A percentile compares a stretch with the other conserved stretches of the same genome.
Evolutionary conservation across 2,113 vertebrate genomes (phyloP).

Genomic region (Heterotis niloticus): DNA sequence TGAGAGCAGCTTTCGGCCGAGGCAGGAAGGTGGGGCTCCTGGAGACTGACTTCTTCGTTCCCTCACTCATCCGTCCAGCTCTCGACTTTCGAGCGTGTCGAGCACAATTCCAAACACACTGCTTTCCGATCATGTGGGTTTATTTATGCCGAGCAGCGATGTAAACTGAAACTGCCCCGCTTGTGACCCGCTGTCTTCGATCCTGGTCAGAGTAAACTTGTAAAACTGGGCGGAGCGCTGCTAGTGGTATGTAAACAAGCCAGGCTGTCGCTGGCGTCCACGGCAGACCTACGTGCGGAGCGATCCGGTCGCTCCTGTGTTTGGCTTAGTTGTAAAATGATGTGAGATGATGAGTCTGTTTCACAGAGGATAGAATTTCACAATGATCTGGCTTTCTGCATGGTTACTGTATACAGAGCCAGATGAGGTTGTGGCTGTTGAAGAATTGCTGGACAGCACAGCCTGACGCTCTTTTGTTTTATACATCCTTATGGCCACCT

Average conservation of each 20-base stretch:
- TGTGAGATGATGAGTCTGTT: not conserved
- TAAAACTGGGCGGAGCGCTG: not conserved
- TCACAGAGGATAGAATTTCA: not conserved
- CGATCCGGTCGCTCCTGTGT: not conserved
- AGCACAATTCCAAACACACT: not conserved
- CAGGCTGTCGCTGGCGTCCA: not conserved
- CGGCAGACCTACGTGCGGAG: not conserved
- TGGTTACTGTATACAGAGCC: not conserved
- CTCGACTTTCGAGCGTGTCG: not conserved
- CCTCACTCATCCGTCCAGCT: not conserved
- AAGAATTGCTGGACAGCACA: not conserved
- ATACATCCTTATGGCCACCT: not conserved
- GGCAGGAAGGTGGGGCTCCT: too few relatives aligned
- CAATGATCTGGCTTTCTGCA: not conserved
- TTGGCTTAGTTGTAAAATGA: not conserved
- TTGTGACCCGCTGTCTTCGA: not conserved
- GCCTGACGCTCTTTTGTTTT: too few relatives aligned
- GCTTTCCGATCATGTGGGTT: not conserved
- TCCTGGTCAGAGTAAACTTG: not conserved
- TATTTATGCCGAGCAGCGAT: slow-evolving; percentile 5
- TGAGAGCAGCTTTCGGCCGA: too few relatives aligned
- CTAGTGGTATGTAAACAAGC: not conserved
- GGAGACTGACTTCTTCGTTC: too few relatives aligned
- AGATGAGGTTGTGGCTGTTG: not conserved
- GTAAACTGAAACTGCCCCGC: slow-evolving; percentile 2